phyloP scores from a whole-genome alignment of 1,140 invertebrate species.

The Drosophila persimilis region DNA sequence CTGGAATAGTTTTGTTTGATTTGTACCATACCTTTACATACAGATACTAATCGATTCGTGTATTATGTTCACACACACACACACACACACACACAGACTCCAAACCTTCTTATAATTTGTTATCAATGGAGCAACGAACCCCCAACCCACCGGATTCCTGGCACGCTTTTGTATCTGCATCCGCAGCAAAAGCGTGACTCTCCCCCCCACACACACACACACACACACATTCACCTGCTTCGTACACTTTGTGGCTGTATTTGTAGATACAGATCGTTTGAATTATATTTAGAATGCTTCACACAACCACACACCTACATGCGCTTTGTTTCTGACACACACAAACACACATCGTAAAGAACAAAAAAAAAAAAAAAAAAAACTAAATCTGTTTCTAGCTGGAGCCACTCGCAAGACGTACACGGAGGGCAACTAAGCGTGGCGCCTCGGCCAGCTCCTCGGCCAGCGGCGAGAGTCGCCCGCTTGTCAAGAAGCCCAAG shows the following conservation, averaged over 20 bases:
- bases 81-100: slow-evolving; percentile 35
- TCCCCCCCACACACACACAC: background rate
- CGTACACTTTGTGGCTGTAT: slow-evolving; percentile 50
- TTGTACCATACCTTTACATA: slow-evolving; percentile 47
- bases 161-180: slow-evolving; percentile 6
- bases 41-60: slow-evolving; percentile 82
- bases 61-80: slow-evolving; percentile 67
- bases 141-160: background rate
- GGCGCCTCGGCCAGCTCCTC: slow-evolving; percentile 54
- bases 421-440: slow-evolving; percentile 75
- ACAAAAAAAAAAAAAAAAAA: slow-evolving; percentile 37
- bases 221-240: slow-evolving; percentile 19
- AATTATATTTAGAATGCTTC: slow-evolving; percentile 47
- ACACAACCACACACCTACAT: slow-evolving; percentile 22
- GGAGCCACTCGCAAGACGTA: slow-evolving; percentile 66
- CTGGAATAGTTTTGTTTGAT: slow-evolving; percentile 33
- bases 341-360: background rate
- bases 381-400: slow-evolving; percentile 79
- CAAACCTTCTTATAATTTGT: slow-evolving; percentile 49
- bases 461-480: slow-evolving; percentile 49
- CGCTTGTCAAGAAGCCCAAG: slow-evolving; percentile 60
- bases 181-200: slow-evolving; percentile 18
- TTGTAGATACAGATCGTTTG: slow-evolving; percentile 40
- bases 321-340: slow-evolving; percentile 20
- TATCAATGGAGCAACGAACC: slow-evolving; percentile 27